Evolutionary conservation across 2,797 vertebrate genomes (phyloP).

Genomic region (Semotilus atromaculatus): DNA sequence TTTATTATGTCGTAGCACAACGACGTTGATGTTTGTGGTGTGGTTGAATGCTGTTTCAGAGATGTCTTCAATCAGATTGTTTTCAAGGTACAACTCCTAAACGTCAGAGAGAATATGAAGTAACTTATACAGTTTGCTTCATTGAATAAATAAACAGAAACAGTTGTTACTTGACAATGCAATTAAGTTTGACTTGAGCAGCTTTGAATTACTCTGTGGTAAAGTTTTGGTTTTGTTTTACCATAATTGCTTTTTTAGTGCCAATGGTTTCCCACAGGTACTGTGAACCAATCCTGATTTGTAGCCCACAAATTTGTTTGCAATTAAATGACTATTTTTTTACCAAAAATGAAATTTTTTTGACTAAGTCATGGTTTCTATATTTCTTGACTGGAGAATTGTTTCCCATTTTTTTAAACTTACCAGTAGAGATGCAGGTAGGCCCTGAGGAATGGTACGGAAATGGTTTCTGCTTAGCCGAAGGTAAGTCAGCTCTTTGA

Average conservation of each 20-base stretch:
- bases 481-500: slow-evolving; percentile 87
- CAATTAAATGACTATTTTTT: neutral
- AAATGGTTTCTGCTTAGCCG: slow-evolving; percentile 91
- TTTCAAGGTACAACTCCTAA: slow-evolving; percentile 94
- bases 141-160: neutral
- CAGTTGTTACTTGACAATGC: neutral
- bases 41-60: slow-evolving; percentile 90
- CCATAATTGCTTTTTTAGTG: slow-evolving; percentile 45
- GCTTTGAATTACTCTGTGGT: slow-evolving; percentile 17
- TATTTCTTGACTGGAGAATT: neutral
- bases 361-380: too few relatives aligned
- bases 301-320: neutral
- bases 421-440: slow-evolving; percentile 90
- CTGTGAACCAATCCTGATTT: slow-evolving; percentile 23
- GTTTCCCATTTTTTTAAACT: neutral
- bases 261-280: slow-evolving; percentile 48
- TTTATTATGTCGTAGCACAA: slow-evolving; percentile 90
- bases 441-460: slow-evolving; percentile 90
- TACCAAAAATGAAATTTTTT: slow-evolving; percentile 20
- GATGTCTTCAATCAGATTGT: slow-evolving; percentile 96
- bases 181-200: neutral
- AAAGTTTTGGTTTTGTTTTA: slow-evolving; percentile 34
- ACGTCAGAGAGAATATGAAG: neutral
- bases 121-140: neutral
- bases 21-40: slow-evolving; percentile 87